Base-by-base conservation (phyloP, 2,113 vertebrate genomes). In the Alces alces region DNA sequence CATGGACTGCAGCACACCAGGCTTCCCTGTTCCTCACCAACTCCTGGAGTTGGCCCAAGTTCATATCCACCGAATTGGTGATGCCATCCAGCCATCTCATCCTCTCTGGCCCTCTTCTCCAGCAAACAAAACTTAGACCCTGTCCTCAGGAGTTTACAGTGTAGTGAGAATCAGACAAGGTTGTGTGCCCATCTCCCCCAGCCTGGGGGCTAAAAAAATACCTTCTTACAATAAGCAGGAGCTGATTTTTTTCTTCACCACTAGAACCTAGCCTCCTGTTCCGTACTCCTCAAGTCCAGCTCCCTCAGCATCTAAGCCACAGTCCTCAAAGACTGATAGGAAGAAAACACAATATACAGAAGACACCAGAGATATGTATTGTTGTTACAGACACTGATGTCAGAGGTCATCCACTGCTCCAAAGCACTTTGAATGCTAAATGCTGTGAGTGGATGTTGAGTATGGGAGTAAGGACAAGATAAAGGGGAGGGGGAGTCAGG, bases 401-500 rank as follows among this genome's bases (percentile, higher is more conserved):
- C 57, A 28, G 15, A 50, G 70, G 54, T 57, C 39, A 33, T 23
- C 43, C 23, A 27, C 33, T n/a, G 1, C 45, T 64, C 57, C 14
- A 4, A 1, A 9, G 23, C 54, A 45, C 50, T 93, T 5, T 78
- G 47, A 52, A 45, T 33, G 39, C 25, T 45, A 43, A 84, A 25
- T n/a, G 27, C 4, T n/a, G 36, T 1, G 17, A 83, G 2, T 13
- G 19, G 58, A 28, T 78, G 64, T 28, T 39, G 80, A 7, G 2
- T 58, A 13, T 13, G 30, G 8, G 7, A 11, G 5, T 5, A 13
- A 36, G 10, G 43, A 52, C 39, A 60, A 25, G 47, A 52, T 1
- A 50, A 36, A 45, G 9, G 2, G 17, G 15, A 60, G 1, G 27
- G 7, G 7, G 33, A 30, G 11, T 3, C 2, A 4, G 1, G 6